A percentile compares a stretch with the other conserved stretches of the same genome.
Conservation (phyloP, 2,888 invertebrate species). For the Eupithecia dodoneata region DNA sequence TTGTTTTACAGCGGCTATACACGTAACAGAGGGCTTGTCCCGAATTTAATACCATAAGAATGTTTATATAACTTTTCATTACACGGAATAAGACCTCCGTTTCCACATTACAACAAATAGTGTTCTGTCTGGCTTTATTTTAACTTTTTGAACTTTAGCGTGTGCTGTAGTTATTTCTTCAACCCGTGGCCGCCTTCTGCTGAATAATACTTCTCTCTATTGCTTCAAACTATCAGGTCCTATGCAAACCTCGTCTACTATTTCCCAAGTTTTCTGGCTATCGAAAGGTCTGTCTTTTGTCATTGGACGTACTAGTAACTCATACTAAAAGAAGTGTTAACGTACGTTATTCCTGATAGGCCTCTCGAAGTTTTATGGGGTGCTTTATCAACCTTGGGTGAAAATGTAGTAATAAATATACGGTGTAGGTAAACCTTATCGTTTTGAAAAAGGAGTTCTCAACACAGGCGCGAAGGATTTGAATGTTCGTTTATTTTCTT, state of each 20-base stretch:
- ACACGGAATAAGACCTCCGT: background rate
- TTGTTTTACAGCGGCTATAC: constrained; percentile 69
- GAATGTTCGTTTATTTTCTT: constrained; percentile 14
- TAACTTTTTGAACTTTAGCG: background rate
- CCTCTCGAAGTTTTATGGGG: constrained; percentile 49
- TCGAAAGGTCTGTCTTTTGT: background rate
- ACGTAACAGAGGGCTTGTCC: constrained; percentile 50
- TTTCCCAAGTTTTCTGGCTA: background rate
- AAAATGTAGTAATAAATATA: constrained; percentile 49
- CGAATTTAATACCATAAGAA: background rate
- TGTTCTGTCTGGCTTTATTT: background rate
- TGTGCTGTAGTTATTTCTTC: background rate
- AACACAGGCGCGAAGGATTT: constrained; percentile 10
- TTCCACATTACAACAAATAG: background rate
- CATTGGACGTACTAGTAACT: background rate
- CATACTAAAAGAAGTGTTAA: background rate
- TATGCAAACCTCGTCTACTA: background rate
- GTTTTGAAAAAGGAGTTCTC: constrained; percentile 38
- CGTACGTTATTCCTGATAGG: constrained; percentile 1
- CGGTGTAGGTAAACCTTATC: constrained; percentile 41
- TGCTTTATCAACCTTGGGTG: constrained; percentile 48
- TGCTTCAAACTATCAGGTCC: background rate
- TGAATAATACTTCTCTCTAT: background rate
- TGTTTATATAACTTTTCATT: background rate
- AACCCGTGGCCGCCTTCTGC: background rate